Evolutionary conservation across 2,797 vertebrate genomes (phyloP), one percentile per base, ranked within the genome.

Genomic region (Loris lydekkerianus): DNA sequence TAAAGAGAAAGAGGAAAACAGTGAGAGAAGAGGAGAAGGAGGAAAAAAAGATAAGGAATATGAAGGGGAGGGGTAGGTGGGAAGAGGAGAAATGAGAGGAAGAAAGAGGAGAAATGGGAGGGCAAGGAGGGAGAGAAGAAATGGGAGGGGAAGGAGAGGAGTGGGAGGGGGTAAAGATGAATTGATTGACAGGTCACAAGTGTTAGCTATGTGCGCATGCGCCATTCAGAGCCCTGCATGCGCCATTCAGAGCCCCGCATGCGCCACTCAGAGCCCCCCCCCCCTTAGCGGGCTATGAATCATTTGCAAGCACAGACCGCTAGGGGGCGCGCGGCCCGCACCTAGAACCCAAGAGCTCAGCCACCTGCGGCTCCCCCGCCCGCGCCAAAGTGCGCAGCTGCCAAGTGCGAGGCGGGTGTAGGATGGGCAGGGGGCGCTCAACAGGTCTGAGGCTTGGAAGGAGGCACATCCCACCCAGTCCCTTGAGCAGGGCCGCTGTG

Each of bases 141-240:
- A 65, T 2, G 60, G 49, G 87, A 67, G 76, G 87, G 20, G 67
- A 14, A 75, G 67, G 31, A 95, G 93, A 95, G 70, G 91, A 97
- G 88, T 96, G 96, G 96, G 97, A 97, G 97, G 97, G 97, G 96
- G 97, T 96, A 97, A 97, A 49, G 97, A 95, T 87, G 27, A 76
- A 10, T 93, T 97, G 97, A 97, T 96, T 97, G 97, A 97, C 97
- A 97, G 58, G 70, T 5, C 85, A 93, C 96, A 96, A 92, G 87
- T 96, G 97, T 75, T 83, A 31, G 11, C 69, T 29, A 3, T 31
- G 73, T 95, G 92, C 97, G 97, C 97, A 82, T 81, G 97, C 96
- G 96, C 95, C 29, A 29, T 34, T 46, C 46, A 18, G 67, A 93
- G 53, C 49, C 49, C 49, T 4, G 97, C 97, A 82, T 81, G 97